Evolutionary conservation across 2,797 vertebrate genomes (phyloP), one percentile per base, ranked within the genome.

Genomic region (Nyctibius grandis): DNA sequence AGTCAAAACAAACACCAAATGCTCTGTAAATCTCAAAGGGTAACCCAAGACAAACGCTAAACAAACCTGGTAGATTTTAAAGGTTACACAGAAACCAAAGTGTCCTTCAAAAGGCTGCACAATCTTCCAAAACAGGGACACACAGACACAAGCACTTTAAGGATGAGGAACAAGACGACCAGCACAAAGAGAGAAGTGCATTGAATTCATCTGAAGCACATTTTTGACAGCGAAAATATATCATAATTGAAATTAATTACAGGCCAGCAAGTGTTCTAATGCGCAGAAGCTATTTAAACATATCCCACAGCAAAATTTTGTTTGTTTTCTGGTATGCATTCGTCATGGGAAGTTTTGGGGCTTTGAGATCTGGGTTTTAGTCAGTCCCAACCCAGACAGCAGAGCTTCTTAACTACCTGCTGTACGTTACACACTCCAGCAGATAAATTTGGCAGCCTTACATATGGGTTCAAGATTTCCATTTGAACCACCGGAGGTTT

Each of bases 1-100:
- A 95, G 91, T 44, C 96, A 95, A 96, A 95, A 94, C 94, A 96
- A 95, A 81, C 81, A 88, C 42, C 74, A 61, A 84, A 50, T 1
- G 1, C 34, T 47, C 77, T 56, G 76, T 11, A 63, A 95, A 88
- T 89, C 95, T 91, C 89, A 57, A 88, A 93, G 70, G 33, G 63
- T 61, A 88, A 86, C 47, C n/a, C 64, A 77, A 88, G 65, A 33
- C 64, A 91, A 92, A 68, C 5, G 17, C 51, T 56, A 65, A 65
- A 59, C 76, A 95, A 91, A 51, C 51, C 47, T 7, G 8, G 48
- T 7, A 61, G 53, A 65, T 54, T 68, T 69, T 63, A 89, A 89
- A 94, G 76, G 70, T 50, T 72, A 34, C 31, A 18, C n/a, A 85
- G 81, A 85, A 89, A 73, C 33, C 31, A 38, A 51, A 4, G 8